Conservation (phyloP, 1,140 invertebrate genomes). For the Bombus turneri region DNA sequence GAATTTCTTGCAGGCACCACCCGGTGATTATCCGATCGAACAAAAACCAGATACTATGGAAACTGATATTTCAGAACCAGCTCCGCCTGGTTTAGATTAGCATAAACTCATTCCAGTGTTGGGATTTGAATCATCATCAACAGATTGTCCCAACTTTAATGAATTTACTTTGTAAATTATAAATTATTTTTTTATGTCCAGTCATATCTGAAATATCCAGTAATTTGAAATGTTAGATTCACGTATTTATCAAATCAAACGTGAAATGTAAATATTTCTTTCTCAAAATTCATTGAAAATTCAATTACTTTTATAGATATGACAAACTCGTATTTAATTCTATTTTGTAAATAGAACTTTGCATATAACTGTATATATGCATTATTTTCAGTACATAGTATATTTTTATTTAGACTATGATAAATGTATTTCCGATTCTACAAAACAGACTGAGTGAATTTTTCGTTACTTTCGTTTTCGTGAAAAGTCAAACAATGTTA, state of each 20-base stretch:
- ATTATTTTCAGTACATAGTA: background rate
- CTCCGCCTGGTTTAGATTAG: slow-evolving; percentile 81
- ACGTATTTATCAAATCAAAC: background rate
- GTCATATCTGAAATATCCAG: background rate
- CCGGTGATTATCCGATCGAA: slow-evolving; percentile 76
- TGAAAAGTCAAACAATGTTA: background rate
- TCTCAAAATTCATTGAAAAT: background rate
- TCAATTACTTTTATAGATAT: slow-evolving; percentile 2
- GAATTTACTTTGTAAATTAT: slow-evolving; percentile 56
- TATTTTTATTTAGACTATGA: background rate
- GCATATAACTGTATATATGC: background rate
- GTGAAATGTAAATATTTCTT: slow-evolving; percentile 11
- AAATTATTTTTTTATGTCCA: slow-evolving; percentile 39
- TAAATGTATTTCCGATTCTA: background rate
- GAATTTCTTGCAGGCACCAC: slow-evolving; percentile 73
- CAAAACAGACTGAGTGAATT: background rate
- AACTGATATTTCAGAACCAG: slow-evolving; percentile 78
- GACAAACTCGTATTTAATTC: background rate
- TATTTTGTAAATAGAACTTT: slow-evolving; percentile 38
- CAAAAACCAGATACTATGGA: slow-evolving; percentile 76
- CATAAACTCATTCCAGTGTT: slow-evolving; percentile 59
- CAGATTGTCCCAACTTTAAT: slow-evolving; percentile 55
- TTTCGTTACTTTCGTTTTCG: background rate
- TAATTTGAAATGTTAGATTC: slow-evolving; percentile 37
- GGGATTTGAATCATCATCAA: slow-evolving; percentile 53